Percentiles rank a stretch among this genome's conserved stretches.
Conservation (phyloP, 2,888 invertebrate genomes). For the Entomobrya proxima region DNA sequence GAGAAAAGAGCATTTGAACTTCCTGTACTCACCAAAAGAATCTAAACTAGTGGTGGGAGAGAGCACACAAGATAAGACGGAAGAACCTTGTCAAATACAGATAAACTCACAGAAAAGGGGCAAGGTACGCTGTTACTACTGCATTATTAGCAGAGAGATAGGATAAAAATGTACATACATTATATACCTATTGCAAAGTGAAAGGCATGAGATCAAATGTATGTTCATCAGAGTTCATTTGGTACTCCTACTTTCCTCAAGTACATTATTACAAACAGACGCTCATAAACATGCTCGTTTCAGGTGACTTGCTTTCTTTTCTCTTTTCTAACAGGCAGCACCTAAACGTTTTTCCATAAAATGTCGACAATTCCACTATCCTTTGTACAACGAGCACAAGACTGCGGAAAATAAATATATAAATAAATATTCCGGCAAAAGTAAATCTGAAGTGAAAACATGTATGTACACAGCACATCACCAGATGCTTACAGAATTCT, state of each 20-base stretch:
- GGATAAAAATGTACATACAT: neutral
- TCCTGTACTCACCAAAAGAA: neutral
- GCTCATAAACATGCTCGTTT: constrained; percentile 9
- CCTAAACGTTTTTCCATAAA: neutral
- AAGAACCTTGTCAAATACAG: constrained; percentile 33
- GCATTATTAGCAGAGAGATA: neutral
- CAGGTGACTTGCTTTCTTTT: neutral
- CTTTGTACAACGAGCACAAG: too few species aligned
- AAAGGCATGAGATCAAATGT: neutral
- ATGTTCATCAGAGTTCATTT: constrained; percentile 21
- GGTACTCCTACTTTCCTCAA: neutral
- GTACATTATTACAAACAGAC: neutral
- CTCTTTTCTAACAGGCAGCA: neutral
- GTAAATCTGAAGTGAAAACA: too few species aligned
- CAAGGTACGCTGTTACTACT: neutral
- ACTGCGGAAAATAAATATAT: too few species aligned
- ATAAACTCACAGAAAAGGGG: neutral
- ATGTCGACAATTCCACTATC: too few species aligned
- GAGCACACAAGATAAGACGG: neutral
- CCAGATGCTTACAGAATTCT: too few species aligned
- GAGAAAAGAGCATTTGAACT: constrained; percentile 14
- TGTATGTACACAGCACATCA: too few species aligned
- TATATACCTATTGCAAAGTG: neutral
- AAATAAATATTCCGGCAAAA: too few species aligned
- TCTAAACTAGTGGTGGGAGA: neutral